Percentiles rank a stretch among this genome's conserved stretches.
phyloP scores from a whole-genome alignment of 1,140 invertebrate genomes.

The Brachystomella parvula region DNA sequence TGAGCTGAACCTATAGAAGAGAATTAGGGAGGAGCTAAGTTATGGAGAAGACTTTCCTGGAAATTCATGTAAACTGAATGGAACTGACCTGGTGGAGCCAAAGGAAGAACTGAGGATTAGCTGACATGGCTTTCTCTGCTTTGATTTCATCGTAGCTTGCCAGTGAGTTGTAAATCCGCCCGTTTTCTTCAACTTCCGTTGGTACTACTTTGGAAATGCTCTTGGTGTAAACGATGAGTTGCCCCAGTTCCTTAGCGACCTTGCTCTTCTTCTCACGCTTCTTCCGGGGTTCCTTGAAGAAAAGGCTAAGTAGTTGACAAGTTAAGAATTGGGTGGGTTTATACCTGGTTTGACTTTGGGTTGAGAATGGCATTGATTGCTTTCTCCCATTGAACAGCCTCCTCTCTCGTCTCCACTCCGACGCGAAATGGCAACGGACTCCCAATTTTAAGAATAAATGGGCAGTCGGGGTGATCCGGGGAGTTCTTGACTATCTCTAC shows the following conservation, averaged over 20 bases:
- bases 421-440: slow-evolving; percentile 16
- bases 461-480: slow-evolving; percentile 16
- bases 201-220: slow-evolving; percentile 70
- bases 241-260: slow-evolving; percentile 86
- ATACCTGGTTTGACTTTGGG: no score
- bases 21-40: not conserved
- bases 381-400: slow-evolving; percentile 33
- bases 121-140: slow-evolving; percentile 62
- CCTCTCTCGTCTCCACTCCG: slow-evolving; percentile 12
- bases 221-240: slow-evolving; percentile 88
- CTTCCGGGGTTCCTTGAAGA: no score
- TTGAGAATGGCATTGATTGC: slow-evolving; percentile 10
- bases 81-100: slow-evolving; percentile 20
- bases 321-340: not conserved
- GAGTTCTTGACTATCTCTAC: slow-evolving; percentile 11
- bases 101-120: slow-evolving; percentile 8
- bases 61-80: not conserved
- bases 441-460: slow-evolving; percentile 19
- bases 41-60: not conserved
- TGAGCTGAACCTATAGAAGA: slow-evolving; percentile 62
- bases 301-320: not conserved
- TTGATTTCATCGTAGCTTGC: slow-evolving; percentile 92
- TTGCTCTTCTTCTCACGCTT: slow-evolving; percentile 22
- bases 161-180: slow-evolving; percentile 73
- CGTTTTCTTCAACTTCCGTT: slow-evolving; percentile 54